Evolutionary conservation across 2,113 vertebrate species (phyloP).

Genomic region (Phainopepla nitens): DNA sequence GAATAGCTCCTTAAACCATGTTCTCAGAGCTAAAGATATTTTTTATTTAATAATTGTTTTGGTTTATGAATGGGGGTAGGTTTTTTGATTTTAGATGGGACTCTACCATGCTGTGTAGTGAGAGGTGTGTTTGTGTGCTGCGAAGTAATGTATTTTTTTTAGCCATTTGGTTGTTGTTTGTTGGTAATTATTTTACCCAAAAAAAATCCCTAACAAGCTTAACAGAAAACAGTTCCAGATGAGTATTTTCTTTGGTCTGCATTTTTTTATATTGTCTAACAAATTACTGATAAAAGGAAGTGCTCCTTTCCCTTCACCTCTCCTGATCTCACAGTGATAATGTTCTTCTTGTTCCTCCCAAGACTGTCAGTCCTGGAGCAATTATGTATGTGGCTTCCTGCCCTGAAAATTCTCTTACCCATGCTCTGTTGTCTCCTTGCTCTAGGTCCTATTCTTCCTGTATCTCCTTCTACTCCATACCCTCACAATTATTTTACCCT

Average conservation of each 20-base stretch:
- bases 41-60: background rate
- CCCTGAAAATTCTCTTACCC: background rate
- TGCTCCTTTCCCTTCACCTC: background rate
- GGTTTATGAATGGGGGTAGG: background rate
- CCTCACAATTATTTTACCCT: background rate
- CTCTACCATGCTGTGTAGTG: background rate
- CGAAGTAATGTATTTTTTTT: background rate
- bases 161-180: background rate
- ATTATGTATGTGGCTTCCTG: background rate
- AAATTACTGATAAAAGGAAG: background rate
- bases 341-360: background rate
- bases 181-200: background rate
- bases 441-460: background rate
- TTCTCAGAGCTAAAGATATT: background rate
- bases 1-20: background rate
- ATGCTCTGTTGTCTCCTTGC: background rate
- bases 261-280: background rate
- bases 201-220: background rate
- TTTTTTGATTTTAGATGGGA: background rate
- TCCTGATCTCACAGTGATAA: background rate
- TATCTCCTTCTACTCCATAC: background rate
- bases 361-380: background rate
- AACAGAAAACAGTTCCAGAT: background rate
- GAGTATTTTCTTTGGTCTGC: background rate
- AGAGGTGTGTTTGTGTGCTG: background rate